Evolutionary conservation across 2,113 vertebrate genomes (phyloP).

Genomic region (Neodontobutis hainanensis): DNA sequence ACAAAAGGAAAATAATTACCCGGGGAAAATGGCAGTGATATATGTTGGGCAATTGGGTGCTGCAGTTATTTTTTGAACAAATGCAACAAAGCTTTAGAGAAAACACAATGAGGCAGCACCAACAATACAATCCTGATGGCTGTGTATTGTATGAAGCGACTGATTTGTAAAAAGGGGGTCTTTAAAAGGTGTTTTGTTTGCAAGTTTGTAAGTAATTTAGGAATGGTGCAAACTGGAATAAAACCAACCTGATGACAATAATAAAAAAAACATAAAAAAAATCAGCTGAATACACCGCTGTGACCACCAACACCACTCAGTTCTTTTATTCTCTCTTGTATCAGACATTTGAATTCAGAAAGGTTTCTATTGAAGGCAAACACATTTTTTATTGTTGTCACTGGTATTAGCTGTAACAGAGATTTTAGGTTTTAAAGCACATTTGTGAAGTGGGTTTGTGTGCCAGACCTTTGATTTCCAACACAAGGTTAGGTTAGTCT

Average conservation of each 20-base stretch:
- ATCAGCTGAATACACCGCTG: slow-evolving; percentile 10
- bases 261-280: slow-evolving; percentile 1
- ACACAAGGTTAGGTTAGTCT: background rate
- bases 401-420: background rate
- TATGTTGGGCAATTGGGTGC: slow-evolving; percentile 31
- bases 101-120: slow-evolving; percentile 45
- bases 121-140: slow-evolving; percentile 34
- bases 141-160: slow-evolving; percentile 11
- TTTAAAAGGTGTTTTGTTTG: slow-evolving; percentile 28
- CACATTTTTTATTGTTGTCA: background rate
- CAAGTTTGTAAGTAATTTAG: slow-evolving; percentile 10
- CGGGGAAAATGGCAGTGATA: slow-evolving; percentile 33
- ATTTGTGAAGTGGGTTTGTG: background rate
- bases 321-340: slow-evolving; percentile 6
- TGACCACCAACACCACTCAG: background rate
- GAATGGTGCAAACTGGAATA: slow-evolving; percentile 8
- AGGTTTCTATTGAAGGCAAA: background rate
- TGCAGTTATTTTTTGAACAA: slow-evolving; percentile 29
- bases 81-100: slow-evolving; percentile 30
- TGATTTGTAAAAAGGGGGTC: slow-evolving; percentile 6
- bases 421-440: background rate
- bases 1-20: slow-evolving; percentile 38
- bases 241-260: slow-evolving; percentile 12
- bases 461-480: background rate
- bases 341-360: background rate